A percentile compares a stretch with the other conserved stretches of the same genome.
phyloP scores from a whole-genome alignment of 2,113 vertebrate genomes.

The Leuciscus idus region DNA sequence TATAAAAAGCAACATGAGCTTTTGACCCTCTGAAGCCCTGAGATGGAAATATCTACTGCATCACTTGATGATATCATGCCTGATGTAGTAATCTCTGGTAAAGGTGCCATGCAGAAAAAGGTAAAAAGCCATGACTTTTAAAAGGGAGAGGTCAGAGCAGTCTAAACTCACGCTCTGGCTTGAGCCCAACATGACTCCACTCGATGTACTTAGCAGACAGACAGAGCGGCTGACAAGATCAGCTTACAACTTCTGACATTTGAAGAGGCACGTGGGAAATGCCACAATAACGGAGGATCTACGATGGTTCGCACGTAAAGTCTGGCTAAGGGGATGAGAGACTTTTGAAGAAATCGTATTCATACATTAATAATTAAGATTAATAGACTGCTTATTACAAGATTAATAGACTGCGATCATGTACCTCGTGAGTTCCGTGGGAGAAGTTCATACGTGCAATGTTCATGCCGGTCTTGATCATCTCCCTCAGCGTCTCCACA shows the following conservation, averaged over 20 bases:
- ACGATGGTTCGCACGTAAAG: neutral
- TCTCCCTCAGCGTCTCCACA: conserved; percentile 89
- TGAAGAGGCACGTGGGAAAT: conserved; percentile 57
- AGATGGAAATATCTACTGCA: conserved; percentile 50
- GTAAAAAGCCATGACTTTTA: conserved; percentile 69
- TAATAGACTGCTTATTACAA: neutral
- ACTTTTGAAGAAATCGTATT: neutral
- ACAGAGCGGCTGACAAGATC: conserved; percentile 60
- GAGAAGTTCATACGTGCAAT: conserved; percentile 98
- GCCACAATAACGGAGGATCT: conserved; percentile 48
- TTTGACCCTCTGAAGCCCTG: conserved; percentile 54
- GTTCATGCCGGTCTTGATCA: conserved; percentile 99
- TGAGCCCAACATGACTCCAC: conserved; percentile 35
- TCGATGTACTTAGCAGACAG: conserved; percentile 40
- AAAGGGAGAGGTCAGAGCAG: conserved; percentile 66
- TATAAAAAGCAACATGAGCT: conserved; percentile 22
- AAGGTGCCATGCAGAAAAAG: conserved; percentile 54
- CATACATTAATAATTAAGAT: neutral
- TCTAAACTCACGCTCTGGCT: conserved; percentile 54
- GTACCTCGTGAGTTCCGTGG: conserved; percentile 94
- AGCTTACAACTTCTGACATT: conserved; percentile 66
- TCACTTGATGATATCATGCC: conserved; percentile 40
- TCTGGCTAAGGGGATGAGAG: neutral
- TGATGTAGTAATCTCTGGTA: conserved; percentile 43
- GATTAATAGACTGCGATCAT: neutral